A percentile compares a stretch with the other conserved stretches of the same genome.
These are phyloP conservation scores for Alexandromys fortis DNA, from an alignment of 2,113 vertebrate species.

Conservation along the genomic window DNA sequence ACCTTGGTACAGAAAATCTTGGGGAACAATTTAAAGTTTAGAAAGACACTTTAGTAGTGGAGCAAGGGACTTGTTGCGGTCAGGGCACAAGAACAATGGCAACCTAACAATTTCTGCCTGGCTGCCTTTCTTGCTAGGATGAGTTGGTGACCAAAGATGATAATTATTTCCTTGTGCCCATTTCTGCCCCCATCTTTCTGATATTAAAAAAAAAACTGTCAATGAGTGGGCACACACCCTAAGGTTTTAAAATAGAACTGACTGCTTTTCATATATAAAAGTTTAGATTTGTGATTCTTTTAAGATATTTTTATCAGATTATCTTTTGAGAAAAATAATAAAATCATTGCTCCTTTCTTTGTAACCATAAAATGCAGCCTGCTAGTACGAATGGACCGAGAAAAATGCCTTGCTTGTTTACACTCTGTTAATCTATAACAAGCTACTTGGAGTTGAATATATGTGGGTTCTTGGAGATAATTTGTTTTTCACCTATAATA, in stretches of 20 bases:
- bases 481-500: too few species aligned
- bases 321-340: neutral
- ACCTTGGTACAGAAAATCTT: neutral
- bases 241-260: neutral
- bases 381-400: too few species aligned
- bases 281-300: neutral
- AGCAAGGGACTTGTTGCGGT: neutral
- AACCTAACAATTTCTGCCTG: neutral
- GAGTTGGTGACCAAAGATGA: neutral
- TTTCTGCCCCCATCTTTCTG: neutral
- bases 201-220: neutral
- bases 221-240: neutral
- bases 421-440: too few species aligned
- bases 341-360: neutral
- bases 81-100: neutral
- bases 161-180: neutral
- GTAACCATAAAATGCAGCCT: too few species aligned
- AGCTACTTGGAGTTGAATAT: too few species aligned
- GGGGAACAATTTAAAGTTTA: neutral
- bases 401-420: too few species aligned
- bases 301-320: neutral
- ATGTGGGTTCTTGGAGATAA: too few species aligned
- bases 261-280: neutral
- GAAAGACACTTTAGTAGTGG: neutral
- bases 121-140: neutral